Percentiles rank a stretch among this genome's conserved stretches.
These are phyloP conservation scores for Daboia siamensis DNA, from an alignment of 2,113 vertebrate genomes.

Conservation along the genomic window DNA sequence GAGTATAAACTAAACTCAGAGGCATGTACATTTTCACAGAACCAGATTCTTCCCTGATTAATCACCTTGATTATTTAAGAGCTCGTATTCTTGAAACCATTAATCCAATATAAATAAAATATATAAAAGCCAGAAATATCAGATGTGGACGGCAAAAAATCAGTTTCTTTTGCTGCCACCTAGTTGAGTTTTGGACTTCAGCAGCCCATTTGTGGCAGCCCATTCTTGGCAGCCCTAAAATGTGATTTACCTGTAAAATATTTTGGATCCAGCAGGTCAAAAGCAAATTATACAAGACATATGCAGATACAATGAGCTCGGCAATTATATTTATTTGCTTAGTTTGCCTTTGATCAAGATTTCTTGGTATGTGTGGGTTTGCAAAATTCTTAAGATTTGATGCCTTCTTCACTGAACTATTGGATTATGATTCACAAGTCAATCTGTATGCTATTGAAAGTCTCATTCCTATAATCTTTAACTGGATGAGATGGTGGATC, in stretches of 20 bases:
- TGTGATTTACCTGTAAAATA: not conserved
- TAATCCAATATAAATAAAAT: not conserved
- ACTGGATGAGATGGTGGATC: not conserved
- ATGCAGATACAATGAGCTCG: not conserved
- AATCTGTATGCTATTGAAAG: not conserved
- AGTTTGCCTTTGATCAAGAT: not conserved
- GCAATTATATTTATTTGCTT: not conserved
- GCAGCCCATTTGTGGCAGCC: not conserved
- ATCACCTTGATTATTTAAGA: not conserved
- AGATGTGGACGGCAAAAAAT: not conserved
- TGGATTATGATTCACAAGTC: not conserved
- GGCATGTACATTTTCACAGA: slow-evolving; percentile 4
- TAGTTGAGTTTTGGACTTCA: not conserved
- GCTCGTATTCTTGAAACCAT: not conserved
- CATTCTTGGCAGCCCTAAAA: not conserved
- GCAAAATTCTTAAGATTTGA: not conserved
- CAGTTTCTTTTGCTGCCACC: not conserved
- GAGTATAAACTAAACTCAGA: not conserved
- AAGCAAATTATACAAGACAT: not conserved
- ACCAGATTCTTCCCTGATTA: not conserved
- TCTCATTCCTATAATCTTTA: not conserved
- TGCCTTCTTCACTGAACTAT: not conserved
- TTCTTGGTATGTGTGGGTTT: not conserved
- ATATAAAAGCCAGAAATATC: not conserved
- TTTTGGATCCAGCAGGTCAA: not conserved